Evolutionary conservation across 2,113 vertebrate species (phyloP).

Genomic region (Pollachius pollachius): DNA sequence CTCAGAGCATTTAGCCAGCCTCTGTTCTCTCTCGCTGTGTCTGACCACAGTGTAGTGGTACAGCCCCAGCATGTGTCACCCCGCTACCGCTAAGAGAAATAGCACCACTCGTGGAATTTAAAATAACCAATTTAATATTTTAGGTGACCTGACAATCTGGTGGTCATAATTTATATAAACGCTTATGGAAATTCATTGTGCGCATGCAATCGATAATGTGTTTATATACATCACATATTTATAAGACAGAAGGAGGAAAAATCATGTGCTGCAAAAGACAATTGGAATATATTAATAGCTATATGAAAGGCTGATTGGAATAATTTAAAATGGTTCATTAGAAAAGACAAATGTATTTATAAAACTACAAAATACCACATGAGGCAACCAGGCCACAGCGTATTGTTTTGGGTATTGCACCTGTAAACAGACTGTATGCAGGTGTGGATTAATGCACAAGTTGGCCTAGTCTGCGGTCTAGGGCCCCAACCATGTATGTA

Average conservation of each 20-base stretch:
- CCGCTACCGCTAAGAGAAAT: conserved; percentile 38
- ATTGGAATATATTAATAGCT: no score
- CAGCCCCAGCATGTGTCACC: conserved; percentile 29
- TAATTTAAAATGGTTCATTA: neutral
- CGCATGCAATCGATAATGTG: conserved; percentile 22
- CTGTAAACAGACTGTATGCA: no score
- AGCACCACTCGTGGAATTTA: conserved; percentile 42
- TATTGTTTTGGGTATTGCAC: neutral
- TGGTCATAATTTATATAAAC: conserved; percentile 27
- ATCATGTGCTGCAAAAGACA: conserved; percentile 19
- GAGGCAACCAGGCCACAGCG: neutral
- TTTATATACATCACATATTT: conserved; percentile 23
- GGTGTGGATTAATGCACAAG: no score
- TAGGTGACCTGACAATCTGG: conserved; percentile 23
- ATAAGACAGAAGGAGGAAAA: conserved; percentile 18
- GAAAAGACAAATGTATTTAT: neutral
- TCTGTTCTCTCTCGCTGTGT: conserved; percentile 9
- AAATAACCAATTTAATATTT: conserved; percentile 50
- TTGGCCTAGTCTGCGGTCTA: no score
- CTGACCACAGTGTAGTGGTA: conserved; percentile 7
- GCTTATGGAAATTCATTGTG: conserved; percentile 23
- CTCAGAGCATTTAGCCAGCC: conserved; percentile 25
- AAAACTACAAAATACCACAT: neutral
- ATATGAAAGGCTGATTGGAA: neutral
- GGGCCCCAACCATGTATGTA: no score